These are phyloP conservation scores for Rotaria sp. DNA, from an alignment of 2,888 invertebrate species.

Conservation along the genomic window DNA sequence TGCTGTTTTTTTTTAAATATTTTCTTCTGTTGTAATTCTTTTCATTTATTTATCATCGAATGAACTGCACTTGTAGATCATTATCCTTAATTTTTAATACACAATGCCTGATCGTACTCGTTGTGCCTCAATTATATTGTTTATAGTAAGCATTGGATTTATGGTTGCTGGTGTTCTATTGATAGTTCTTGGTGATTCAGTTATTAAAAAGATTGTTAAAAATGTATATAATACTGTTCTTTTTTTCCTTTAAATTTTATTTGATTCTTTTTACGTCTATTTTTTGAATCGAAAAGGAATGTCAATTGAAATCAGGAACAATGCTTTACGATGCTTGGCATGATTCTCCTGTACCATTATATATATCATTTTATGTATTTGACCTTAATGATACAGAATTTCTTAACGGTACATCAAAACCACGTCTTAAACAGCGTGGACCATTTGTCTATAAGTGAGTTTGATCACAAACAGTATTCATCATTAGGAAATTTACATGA, in stretches of 20 bases:
- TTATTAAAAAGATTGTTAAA: neutral
- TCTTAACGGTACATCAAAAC: neutral
- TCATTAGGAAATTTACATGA: neutral
- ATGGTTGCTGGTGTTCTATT: neutral
- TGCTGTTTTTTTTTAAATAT: neutral
- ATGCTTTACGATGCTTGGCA: neutral
- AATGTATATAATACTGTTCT: neutral
- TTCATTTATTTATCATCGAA: neutral
- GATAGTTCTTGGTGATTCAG: neutral
- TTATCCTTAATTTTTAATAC: neutral
- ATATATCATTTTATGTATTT: constrained; percentile 10
- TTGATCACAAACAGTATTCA: neutral
- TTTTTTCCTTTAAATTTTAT: neutral
- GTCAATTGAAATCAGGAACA: neutral
- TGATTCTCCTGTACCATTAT: neutral
- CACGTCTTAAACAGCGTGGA: neutral
- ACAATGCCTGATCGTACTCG: neutral
- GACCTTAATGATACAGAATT: neutral
- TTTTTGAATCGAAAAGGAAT: neutral
- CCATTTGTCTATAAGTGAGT: constrained; percentile 23
- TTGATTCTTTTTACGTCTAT: neutral
- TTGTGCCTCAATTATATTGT: neutral
- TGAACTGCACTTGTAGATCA: constrained; percentile 16
- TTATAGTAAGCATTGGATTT: neutral
- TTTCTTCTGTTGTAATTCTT: neutral